Percentiles rank a stretch among this genome's conserved stretches.
These are phyloP conservation scores for Sphyrna mokarran DNA, from an alignment of 2,113 vertebrate species.

Conservation along the genomic window DNA sequence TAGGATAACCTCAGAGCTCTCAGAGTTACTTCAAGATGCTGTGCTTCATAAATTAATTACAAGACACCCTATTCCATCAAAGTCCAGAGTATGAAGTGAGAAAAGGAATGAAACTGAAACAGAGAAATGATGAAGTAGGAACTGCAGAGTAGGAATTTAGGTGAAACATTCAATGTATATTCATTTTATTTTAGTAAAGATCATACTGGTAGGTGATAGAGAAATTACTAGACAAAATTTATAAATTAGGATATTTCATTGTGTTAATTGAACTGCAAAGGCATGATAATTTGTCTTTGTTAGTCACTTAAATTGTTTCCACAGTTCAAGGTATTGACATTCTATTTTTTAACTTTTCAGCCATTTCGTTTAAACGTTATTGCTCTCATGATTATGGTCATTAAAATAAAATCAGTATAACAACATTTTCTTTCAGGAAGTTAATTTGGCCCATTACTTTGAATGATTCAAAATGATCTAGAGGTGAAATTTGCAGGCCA, in stretches of 20 bases:
- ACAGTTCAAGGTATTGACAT: neutral
- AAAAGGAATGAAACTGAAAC: neutral
- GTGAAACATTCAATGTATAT: neutral
- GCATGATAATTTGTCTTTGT: neutral
- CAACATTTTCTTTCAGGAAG: neutral
- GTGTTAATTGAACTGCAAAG: neutral
- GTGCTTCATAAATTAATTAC: neutral
- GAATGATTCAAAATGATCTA: neutral
- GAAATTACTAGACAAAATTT: neutral
- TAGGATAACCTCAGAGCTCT: too few species aligned
- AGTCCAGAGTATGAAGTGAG: neutral
- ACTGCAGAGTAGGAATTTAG: too few species aligned
- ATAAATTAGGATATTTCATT: neutral
- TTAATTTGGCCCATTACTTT: constrained; percentile 10
- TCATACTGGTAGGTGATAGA: neutral
- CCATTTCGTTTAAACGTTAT: neutral
- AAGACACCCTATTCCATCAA: neutral
- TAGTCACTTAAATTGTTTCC: neutral
- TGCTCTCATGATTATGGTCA: neutral
- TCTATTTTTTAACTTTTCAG: neutral
- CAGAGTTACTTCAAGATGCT: neutral
- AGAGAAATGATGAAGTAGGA: neutral
- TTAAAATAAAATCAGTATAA: neutral
- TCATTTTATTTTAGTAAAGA: neutral
- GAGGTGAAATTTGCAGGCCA: neutral